Percentiles rank a stretch among this genome's conserved stretches.
Conservation (phyloP, 2,113 vertebrate species). For the Gavialis gangeticus region DNA sequence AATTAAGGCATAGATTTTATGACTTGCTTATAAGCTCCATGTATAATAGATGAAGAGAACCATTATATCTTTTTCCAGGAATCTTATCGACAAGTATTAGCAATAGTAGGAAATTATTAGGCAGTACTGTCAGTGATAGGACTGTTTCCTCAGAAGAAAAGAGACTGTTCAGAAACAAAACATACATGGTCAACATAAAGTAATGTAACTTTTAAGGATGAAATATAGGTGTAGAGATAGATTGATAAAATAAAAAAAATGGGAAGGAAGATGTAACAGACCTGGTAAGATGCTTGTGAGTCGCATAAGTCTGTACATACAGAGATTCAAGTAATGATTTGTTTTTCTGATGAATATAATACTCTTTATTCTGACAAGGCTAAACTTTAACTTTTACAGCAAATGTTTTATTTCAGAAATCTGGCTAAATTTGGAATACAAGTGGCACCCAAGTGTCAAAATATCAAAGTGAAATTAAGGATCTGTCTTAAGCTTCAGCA, state of each 20-base stretch:
- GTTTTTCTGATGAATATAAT: not conserved
- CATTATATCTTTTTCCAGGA: not conserved
- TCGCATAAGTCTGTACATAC: not conserved
- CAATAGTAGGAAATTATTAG: not conserved
- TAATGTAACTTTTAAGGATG: not conserved
- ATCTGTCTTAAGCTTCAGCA: not conserved
- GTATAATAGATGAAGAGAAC: not conserved
- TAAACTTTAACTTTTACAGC: not conserved
- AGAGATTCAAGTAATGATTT: not conserved
- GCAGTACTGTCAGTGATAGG: not conserved
- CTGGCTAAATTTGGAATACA: not conserved
- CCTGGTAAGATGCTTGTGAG: rapidly evolving
- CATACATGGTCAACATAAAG: not conserved
- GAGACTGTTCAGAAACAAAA: not conserved
- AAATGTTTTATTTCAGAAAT: not conserved
- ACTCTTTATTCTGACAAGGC: not conserved
- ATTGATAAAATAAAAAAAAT: too few species aligned
- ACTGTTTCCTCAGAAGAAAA: not conserved
- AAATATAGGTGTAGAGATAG: too few species aligned
- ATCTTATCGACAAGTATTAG: not conserved
- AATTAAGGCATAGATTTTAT: not conserved
- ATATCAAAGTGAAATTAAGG: not conserved
- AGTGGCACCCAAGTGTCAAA: not conserved
- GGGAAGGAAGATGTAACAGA: not conserved
- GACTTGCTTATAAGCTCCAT: not conserved